Evolutionary conservation across 2,888 invertebrate species (phyloP), one percentile per base, ranked within the genome.

Genomic region (Lasius fuliginosus): DNA sequence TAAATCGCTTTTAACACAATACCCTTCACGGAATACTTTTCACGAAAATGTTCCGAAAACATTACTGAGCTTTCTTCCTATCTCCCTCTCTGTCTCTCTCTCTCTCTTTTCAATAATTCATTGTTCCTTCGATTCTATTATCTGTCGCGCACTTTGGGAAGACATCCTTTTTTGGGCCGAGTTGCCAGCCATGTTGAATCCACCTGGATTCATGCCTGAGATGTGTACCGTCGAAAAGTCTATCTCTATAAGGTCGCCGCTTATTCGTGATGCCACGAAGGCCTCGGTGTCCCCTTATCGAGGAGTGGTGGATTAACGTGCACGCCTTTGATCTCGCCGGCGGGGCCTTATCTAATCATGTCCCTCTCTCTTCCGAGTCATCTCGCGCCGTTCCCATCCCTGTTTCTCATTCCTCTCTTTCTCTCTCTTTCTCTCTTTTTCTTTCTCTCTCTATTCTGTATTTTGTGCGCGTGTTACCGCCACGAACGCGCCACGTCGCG

Each of bases 301-400:
- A 94, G 92, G 93, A 94, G 94, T 92, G 93, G 92, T 93, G 94
- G 95, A 95, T 95, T 95, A 95, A 93, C 94, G 94, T 90, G 92
- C 92, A 92, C 90, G 91, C 92, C 94, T 95, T 95, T 95, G 94
- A 95, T 94, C 94, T 94, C 89, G 90, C 92, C 94, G 94, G 92
- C 91, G 85, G 84, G 30, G 91, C 90, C 94, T 94, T 95, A 95
- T 95, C 94, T 95, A 95, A 94, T 94, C 94, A 92, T 92, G 84
- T 90, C 73, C 82, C 87, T 86, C 90, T 86, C 90, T 90, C 90
- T 88, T 87, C 58, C 46, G 60, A 49, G 71, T 33, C 71, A 81
- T 81, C 73, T 73, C 73, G 60, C 30, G 60, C 60, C 68, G 68
- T 81, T 85, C 86, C 86, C 90, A 89, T 87, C 88, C 89, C 88